Evolutionary conservation across 2,113 vertebrate species (phyloP).

Genomic region (Isichthys henryi): DNA sequence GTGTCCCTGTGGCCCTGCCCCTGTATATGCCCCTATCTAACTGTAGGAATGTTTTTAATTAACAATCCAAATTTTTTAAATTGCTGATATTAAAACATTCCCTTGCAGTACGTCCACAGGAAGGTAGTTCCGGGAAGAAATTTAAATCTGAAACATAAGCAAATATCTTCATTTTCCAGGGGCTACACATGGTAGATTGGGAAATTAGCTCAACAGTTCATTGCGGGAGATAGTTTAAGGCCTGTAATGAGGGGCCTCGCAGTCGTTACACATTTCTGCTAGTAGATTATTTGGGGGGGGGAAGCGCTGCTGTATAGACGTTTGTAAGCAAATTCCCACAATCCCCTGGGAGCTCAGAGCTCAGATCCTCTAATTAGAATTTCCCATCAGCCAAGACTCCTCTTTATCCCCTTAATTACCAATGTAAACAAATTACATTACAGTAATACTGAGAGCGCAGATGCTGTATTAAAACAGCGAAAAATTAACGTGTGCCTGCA

Average conservation of each 20-base stretch:
- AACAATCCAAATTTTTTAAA: neutral
- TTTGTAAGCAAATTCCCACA: constrained; percentile 16
- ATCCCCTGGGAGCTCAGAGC: constrained; percentile 6
- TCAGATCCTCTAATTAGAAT: constrained; percentile 8
- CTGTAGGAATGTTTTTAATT: neutral
- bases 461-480: constrained; percentile 10
- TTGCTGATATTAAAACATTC: neutral
- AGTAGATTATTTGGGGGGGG: neutral
- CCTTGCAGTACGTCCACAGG: neutral
- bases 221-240: neutral
- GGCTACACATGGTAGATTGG: neutral
- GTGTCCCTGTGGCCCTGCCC: neutral
- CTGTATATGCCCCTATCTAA: neutral
- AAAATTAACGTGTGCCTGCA: neutral
- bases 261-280: neutral
- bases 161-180: neutral
- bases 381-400: neutral
- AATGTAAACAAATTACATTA: constrained; percentile 17
- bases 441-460: neutral
- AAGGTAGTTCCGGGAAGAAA: neutral
- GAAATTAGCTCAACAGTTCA: constrained; percentile 8
- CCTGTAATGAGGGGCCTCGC: neutral
- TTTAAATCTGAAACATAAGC: neutral
- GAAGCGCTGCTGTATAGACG: neutral
- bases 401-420: constrained; percentile 6